Evolutionary conservation across 2,113 vertebrate species (phyloP).

Genomic region (Gorilla gorilla): DNA sequence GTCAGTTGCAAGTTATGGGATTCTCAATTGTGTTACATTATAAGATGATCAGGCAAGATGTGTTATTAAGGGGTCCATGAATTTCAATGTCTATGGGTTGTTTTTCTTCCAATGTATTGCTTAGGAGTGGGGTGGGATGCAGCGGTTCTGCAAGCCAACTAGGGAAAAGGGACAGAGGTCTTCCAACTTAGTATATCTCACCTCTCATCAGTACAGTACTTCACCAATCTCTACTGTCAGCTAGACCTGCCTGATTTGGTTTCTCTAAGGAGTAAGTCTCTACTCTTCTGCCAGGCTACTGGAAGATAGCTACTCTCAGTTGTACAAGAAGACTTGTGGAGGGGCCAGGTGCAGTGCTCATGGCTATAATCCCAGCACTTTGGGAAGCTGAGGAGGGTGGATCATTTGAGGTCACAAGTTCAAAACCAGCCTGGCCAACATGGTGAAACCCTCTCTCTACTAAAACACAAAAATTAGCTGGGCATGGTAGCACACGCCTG

Average conservation of each 20-base stretch:
- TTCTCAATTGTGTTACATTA: neutral
- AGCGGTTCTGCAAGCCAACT: neutral
- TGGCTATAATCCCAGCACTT: too few relatives aligned
- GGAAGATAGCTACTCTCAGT: neutral
- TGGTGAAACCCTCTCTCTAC: too few relatives aligned
- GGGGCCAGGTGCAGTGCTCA: too few relatives aligned
- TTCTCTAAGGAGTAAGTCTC: neutral
- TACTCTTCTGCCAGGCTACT: neutral
- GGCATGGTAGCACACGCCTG: too few relatives aligned
- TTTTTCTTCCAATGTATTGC: neutral
- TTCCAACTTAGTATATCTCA: neutral
- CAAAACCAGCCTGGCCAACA: too few relatives aligned
- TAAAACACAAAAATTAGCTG: too few relatives aligned
- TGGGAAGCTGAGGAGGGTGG: too few relatives aligned
- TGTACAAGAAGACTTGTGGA: neutral
- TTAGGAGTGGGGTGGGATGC: neutral
- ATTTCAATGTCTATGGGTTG: neutral
- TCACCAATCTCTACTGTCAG: neutral
- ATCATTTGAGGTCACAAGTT: too few relatives aligned
- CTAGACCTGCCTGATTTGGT: neutral
- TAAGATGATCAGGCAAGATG: neutral
- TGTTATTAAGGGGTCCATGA: neutral
- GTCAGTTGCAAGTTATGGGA: neutral
- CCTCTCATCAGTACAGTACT: neutral
- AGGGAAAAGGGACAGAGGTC: neutral